Conservation (phyloP, 2,113 vertebrate species). For the Neomonachus schauinslandi region DNA sequence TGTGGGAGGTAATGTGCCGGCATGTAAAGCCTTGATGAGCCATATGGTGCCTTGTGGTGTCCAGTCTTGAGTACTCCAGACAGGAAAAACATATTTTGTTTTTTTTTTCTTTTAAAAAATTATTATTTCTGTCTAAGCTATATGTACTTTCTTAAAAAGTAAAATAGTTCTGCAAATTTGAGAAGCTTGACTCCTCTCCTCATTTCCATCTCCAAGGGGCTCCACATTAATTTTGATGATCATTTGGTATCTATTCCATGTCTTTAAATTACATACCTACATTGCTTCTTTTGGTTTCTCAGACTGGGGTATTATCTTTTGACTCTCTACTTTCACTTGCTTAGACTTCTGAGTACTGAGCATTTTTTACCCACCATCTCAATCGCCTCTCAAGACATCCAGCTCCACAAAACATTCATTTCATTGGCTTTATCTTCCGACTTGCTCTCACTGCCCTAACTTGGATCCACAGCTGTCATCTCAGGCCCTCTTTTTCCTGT, state of each 20-base stretch:
- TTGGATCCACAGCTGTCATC: background rate
- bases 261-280: background rate
- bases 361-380: background rate
- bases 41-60: background rate
- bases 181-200: background rate
- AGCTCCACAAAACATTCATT: background rate
- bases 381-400: background rate
- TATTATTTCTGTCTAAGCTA: background rate
- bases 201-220: too few relatives aligned
- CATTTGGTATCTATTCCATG: background rate
- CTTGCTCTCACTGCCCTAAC: background rate
- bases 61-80: too few relatives aligned
- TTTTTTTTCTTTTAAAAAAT: background rate
- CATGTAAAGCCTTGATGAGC: too few relatives aligned
- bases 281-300: background rate
- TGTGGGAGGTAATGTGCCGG: background rate
- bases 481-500: background rate
- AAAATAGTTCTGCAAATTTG: background rate
- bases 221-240: background rate
- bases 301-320: background rate
- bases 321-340: background rate
- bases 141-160: background rate
- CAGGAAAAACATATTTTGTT: background rate
- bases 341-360: background rate
- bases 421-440: background rate